phyloP scores from a whole-genome alignment of 2,797 vertebrate species.

The Varecia variegata region DNA sequence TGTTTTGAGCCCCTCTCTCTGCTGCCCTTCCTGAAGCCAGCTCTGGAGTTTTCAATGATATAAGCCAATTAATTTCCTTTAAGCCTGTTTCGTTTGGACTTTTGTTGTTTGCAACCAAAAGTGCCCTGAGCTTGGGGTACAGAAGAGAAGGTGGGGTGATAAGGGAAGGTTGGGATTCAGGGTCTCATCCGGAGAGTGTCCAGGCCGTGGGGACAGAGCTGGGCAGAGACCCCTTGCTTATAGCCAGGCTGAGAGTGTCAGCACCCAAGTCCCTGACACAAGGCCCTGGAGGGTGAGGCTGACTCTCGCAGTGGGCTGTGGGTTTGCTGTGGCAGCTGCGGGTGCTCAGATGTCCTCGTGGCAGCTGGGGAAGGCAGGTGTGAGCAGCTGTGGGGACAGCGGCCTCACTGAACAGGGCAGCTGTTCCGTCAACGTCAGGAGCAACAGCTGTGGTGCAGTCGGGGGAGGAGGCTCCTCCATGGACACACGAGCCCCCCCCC shows the following conservation, averaged over 20 bases:
- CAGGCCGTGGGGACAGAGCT: not conserved
- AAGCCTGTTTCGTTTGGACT: not conserved
- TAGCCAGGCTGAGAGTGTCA: not conserved
- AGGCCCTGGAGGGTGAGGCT: not conserved
- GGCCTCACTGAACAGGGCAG: not conserved
- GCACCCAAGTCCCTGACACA: not conserved
- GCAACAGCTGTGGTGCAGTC: not conserved
- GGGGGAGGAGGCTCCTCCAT: not conserved
- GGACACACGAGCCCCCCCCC: not conserved
- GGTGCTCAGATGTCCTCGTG: not conserved
- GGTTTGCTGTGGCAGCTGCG: not conserved
- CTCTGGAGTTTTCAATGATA: not conserved
- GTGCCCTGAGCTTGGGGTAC: no score
- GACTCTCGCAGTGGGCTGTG: not conserved
- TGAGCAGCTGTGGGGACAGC: not conserved
- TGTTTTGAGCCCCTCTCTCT: not conserved
- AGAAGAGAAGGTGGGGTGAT: not conserved
- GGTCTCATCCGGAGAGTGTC: not conserved
- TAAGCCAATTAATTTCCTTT: not conserved
- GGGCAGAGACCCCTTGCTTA: not conserved
- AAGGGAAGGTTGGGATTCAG: not conserved
- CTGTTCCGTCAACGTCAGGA: not conserved
- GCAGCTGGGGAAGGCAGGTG: not conserved
- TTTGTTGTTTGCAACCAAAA: not conserved
- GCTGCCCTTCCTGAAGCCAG: not conserved